Evolutionary conservation across 2,113 vertebrate genomes (phyloP).

Genomic region (Galbula dea): DNA sequence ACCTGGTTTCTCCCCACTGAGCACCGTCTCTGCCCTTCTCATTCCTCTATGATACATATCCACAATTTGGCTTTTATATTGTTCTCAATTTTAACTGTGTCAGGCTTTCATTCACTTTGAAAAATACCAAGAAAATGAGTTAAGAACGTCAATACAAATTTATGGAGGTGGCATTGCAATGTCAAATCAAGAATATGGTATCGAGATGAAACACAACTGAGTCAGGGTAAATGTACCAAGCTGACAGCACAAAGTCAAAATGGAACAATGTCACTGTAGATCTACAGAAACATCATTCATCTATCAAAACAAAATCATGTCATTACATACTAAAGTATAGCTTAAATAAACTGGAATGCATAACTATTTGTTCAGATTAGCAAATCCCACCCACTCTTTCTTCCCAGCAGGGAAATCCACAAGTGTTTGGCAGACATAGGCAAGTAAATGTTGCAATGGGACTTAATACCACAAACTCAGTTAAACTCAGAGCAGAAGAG

Average conservation of each 20-base stretch:
- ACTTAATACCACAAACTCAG: background rate
- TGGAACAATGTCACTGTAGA: conserved; percentile 24
- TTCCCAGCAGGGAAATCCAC: background rate
- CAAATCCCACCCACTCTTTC: background rate
- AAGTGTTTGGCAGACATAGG: background rate
- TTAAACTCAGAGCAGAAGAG: background rate
- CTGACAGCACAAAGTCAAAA: conserved; percentile 56
- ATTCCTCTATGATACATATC: background rate
- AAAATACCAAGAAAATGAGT: conserved; percentile 38
- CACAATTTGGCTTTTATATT: background rate
- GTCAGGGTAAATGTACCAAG: conserved; percentile 43
- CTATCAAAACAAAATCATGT: conserved; percentile 47
- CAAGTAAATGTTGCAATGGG: background rate
- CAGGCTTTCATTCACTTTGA: conserved; percentile 31
- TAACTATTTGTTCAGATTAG: conserved; percentile 8
- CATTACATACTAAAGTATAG: conserved; percentile 1
- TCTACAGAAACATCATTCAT: conserved; percentile 29
- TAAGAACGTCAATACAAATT: conserved; percentile 39
- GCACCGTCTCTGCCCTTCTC: background rate
- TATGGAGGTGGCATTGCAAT: conserved; percentile 51
- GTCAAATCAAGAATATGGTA: conserved; percentile 53
- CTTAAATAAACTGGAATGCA: background rate
- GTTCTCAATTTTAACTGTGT: background rate
- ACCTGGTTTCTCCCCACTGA: background rate
- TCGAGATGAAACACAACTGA: conserved; percentile 50